Percentiles rank a stretch among this genome's conserved stretches.
Conservation (phyloP, 1,140 invertebrate species). For the Limonius californicus region DNA sequence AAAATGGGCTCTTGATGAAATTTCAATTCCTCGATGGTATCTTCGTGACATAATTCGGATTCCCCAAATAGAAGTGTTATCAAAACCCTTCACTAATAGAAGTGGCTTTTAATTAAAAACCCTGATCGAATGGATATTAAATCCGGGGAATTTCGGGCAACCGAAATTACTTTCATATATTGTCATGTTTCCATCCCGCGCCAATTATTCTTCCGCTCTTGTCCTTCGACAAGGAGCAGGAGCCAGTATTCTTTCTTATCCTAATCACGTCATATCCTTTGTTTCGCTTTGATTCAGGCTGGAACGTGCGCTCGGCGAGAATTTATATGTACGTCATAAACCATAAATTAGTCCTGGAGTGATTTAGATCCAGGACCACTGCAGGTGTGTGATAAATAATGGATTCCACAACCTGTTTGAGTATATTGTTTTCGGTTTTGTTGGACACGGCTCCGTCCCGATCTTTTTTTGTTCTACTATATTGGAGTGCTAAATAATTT, state of each 20-base stretch:
- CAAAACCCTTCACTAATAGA: too few relatives aligned
- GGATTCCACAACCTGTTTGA: background rate
- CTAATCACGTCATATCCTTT: background rate
- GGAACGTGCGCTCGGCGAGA: background rate
- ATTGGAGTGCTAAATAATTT: background rate
- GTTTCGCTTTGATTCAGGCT: background rate
- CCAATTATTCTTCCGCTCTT: background rate
- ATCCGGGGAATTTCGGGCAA: too few relatives aligned
- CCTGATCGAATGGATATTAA: too few relatives aligned
- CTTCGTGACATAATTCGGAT: too few relatives aligned
- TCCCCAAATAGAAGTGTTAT: too few relatives aligned
- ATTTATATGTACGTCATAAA: background rate
- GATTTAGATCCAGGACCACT: background rate
- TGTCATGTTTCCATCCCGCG: too few relatives aligned
- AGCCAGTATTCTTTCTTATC: background rate
- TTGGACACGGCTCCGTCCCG: background rate
- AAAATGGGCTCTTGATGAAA: too few relatives aligned
- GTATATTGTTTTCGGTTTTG: constrained; percentile 1
- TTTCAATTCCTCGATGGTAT: too few relatives aligned
- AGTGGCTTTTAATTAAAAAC: too few relatives aligned
- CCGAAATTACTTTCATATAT: too few relatives aligned
- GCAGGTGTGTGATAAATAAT: constrained; percentile 1
- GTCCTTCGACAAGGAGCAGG: background rate
- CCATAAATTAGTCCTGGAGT: background rate
- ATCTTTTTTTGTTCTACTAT: background rate